These are phyloP conservation scores for Meganola albula DNA, from an alignment of 2,888 invertebrate species.

Conservation along the genomic window DNA sequence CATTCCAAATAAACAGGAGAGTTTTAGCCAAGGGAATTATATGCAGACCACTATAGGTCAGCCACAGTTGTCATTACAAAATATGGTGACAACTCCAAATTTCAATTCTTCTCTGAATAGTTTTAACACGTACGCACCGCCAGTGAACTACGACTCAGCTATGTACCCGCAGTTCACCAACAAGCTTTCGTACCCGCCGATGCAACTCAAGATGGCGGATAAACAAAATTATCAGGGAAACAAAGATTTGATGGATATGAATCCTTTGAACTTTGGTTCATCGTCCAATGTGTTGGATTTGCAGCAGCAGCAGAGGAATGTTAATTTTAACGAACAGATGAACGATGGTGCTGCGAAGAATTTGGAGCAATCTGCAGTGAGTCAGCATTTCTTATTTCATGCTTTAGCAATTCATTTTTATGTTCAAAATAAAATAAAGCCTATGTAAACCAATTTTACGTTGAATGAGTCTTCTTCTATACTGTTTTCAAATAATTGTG, in stretches of 20 bases:
- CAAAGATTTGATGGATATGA: constrained; percentile 45
- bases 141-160: constrained; percentile 54
- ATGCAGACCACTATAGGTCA: constrained; percentile 50
- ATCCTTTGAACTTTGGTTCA: constrained; percentile 36
- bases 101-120: constrained; percentile 56
- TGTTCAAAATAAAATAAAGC: no score
- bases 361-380: constrained; percentile 46
- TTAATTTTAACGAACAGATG: constrained; percentile 41
- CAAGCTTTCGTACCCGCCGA: constrained; percentile 48
- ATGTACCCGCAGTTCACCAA: constrained; percentile 65
- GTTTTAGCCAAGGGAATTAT: constrained; percentile 35
- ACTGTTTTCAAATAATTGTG: no score
- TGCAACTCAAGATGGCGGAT: constrained; percentile 44
- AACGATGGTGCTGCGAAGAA: constrained; percentile 34
- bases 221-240: constrained; percentile 40
- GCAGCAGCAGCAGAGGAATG: constrained; percentile 46
- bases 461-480: no score
- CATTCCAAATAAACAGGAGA: constrained; percentile 39
- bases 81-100: constrained; percentile 49
- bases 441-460: no score
- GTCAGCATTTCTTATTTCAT: no score
- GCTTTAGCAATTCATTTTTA: no score
- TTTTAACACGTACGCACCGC: constrained; percentile 44
- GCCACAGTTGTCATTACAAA: constrained; percentile 51
- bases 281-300: constrained; percentile 35